Conservation (phyloP, 1,140 invertebrate genomes). For the Heterodera schachtii region DNA sequence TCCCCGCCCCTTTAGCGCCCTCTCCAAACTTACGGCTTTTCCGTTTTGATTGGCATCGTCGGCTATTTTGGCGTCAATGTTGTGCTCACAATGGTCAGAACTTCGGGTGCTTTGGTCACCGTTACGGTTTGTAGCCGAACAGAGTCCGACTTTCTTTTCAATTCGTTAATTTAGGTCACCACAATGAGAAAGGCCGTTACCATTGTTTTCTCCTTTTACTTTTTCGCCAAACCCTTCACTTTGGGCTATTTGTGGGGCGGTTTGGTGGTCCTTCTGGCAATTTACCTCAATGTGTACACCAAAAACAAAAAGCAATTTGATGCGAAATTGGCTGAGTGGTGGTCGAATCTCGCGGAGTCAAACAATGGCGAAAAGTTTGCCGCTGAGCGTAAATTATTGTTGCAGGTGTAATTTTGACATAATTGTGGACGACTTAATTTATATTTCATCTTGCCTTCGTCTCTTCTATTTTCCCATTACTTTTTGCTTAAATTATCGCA, state of each 20-base stretch:
- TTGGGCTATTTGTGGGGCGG: slow-evolving; percentile 89
- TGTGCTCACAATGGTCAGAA: slow-evolving; percentile 81
- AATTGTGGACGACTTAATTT: too few relatives aligned
- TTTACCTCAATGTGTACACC: slow-evolving; percentile 85
- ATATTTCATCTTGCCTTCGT: too few relatives aligned
- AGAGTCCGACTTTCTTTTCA: not conserved
- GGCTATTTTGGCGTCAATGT: slow-evolving; percentile 90
- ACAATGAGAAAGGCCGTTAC: slow-evolving; percentile 82
- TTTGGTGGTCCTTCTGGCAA: slow-evolving; percentile 80
- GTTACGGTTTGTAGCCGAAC: slow-evolving; percentile 74
- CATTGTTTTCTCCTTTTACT: slow-evolving; percentile 85
- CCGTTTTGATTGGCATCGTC: slow-evolving; percentile 80
- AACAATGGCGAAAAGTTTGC: not conserved
- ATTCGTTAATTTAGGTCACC: slow-evolving; percentile 34
- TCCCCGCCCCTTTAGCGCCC: slow-evolving; percentile 58
- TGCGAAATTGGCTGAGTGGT: slow-evolving; percentile 37
- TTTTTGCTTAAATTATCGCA: not conserved
- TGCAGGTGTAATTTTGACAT: not conserved
- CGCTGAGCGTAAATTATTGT: not conserved
- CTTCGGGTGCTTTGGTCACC: slow-evolving; percentile 80
- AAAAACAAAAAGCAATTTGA: slow-evolving; percentile 67
- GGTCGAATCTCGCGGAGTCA: not conserved
- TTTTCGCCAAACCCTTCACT: slow-evolving; percentile 91
- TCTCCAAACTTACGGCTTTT: slow-evolving; percentile 80
- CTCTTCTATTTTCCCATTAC: not conserved